Evolutionary conservation across 1,140 invertebrate species (phyloP).

Genomic region (Drosophila rufa): DNA sequence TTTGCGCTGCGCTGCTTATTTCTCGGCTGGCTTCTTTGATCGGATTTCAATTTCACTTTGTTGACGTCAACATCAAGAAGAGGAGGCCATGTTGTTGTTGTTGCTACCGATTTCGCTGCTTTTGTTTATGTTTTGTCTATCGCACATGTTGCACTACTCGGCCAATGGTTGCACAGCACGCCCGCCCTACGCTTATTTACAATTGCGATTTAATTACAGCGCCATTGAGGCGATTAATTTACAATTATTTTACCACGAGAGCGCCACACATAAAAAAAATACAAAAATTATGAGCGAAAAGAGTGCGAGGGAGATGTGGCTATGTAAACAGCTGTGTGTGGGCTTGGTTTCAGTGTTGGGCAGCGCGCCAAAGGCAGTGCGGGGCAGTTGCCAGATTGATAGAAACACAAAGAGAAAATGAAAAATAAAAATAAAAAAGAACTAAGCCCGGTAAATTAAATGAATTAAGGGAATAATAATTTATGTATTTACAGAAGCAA

Average conservation of each 20-base stretch:
- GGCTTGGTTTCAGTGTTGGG: conserved; percentile 26
- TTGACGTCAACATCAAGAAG: conserved; percentile 62
- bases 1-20: background rate
- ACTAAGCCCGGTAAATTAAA: background rate
- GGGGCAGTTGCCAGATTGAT: background rate
- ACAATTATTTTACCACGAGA: conserved; percentile 8
- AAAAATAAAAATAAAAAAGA: background rate
- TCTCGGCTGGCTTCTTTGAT: conserved; percentile 16
- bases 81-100: conserved; percentile 46
- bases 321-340: conserved; percentile 37
- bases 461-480: background rate
- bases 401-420: background rate
- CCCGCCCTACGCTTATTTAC: conserved; percentile 9
- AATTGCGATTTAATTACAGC: conserved; percentile 11
- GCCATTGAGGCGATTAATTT: conserved; percentile 15
- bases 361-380: background rate
- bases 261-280: conserved; percentile 18
- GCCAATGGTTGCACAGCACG: background rate
- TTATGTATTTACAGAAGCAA: too few relatives aligned
- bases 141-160: conserved; percentile 23
- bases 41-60: conserved; percentile 59
- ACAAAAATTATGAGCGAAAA: conserved; percentile 32
- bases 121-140: conserved; percentile 16
- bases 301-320: conserved; percentile 27
- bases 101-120: conserved; percentile 29